Evolutionary conservation across 2,888 invertebrate genomes (phyloP).

Genomic region (Autographa gamma): DNA sequence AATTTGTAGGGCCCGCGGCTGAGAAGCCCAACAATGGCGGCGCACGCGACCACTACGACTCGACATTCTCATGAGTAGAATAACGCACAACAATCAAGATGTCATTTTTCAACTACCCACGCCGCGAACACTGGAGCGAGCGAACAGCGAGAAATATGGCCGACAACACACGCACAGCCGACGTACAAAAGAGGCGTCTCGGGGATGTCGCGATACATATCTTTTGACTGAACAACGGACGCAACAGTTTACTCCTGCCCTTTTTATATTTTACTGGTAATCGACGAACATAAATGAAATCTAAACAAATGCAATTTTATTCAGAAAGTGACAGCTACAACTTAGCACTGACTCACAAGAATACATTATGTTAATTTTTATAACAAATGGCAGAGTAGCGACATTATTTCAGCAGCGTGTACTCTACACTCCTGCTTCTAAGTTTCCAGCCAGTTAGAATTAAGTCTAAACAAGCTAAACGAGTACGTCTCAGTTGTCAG

Average conservation of each 20-base stretch:
- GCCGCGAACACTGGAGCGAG: slow-evolving; percentile 77
- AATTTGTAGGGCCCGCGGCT: slow-evolving; percentile 84
- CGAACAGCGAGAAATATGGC: slow-evolving; percentile 85
- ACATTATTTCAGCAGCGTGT: slow-evolving; percentile 25
- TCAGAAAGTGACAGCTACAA: slow-evolving; percentile 59
- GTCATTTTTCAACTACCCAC: slow-evolving; percentile 89
- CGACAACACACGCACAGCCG: slow-evolving; percentile 83
- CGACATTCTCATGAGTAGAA: slow-evolving; percentile 87
- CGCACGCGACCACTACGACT: slow-evolving; percentile 82
- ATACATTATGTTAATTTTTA: slow-evolving; percentile 41
- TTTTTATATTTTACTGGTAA: slow-evolving; percentile 76
- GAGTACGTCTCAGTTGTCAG: slow-evolving; percentile 54
- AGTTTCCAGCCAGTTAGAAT: slow-evolving; percentile 32
- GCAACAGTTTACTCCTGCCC: slow-evolving; percentile 75
- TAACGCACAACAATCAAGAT: slow-evolving; percentile 89
- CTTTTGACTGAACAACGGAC: slow-evolving; percentile 79
- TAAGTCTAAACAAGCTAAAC: slow-evolving; percentile 49
- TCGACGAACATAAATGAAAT: slow-evolving; percentile 67
- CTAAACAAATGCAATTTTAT: slow-evolving; percentile 63
- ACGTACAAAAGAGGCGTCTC: slow-evolving; percentile 83
- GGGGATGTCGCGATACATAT: slow-evolving; percentile 84
- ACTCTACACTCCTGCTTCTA: slow-evolving; percentile 22
- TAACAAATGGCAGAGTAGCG: slow-evolving; percentile 34
- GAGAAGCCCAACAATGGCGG: slow-evolving; percentile 78
- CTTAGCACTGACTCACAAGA: slow-evolving; percentile 44